Evolutionary conservation across 2,888 invertebrate species (phyloP).

Genomic region (Drosophila paramelanica): DNA sequence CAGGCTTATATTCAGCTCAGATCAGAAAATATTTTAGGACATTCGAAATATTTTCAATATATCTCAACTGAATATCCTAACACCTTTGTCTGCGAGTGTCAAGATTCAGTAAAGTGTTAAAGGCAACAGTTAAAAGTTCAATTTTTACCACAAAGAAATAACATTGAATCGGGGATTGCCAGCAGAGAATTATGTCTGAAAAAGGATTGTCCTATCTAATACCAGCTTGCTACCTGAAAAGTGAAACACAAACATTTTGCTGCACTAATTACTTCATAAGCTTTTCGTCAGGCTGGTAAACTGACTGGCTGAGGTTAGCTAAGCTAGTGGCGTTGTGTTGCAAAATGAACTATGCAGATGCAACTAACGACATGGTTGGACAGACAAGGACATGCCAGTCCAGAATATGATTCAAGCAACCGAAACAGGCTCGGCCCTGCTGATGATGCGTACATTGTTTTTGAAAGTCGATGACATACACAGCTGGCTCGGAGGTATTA

Average conservation of each 20-base stretch:
- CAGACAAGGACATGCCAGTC: conserved; percentile 22
- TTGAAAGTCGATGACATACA: conserved; percentile 34
- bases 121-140: conserved; percentile 11
- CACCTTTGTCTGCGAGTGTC: neutral
- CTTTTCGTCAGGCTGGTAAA: conserved; percentile 13
- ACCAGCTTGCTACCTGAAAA: conserved; percentile 21
- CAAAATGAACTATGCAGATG: conserved; percentile 26
- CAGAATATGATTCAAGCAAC: conserved; percentile 31
- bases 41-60: conserved; percentile 27
- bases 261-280: conserved; percentile 53
- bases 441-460: conserved; percentile 34
- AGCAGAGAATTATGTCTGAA: neutral
- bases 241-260: conserved; percentile 34
- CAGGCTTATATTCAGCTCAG: conserved; percentile 16
- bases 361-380: conserved; percentile 23
- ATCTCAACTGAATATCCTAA: conserved; percentile 28
- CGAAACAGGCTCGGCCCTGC: neutral
- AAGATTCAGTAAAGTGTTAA: conserved; percentile 17
- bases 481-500: conserved; percentile 69
- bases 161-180: neutral
- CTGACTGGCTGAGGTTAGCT: conserved; percentile 4
- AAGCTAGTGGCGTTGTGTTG: conserved; percentile 4
- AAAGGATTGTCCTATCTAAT: conserved; percentile 20
- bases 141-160: too few species aligned
- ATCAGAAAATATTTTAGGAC: conserved; percentile 36